Conservation (phyloP, 2,797 vertebrate genomes). For the Perodicticus potto region DNA sequence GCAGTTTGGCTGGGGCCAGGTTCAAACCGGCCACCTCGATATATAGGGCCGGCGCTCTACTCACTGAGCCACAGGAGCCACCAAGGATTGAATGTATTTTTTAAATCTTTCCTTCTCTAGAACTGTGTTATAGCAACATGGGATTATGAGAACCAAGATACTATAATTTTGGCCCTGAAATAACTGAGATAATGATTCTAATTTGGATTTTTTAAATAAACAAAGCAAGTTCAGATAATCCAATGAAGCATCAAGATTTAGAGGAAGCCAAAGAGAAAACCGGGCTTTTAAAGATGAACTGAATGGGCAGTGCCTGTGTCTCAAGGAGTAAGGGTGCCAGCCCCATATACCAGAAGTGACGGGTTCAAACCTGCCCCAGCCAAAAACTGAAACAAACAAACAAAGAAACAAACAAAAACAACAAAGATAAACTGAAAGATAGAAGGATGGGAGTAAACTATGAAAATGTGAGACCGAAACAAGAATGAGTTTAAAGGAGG, state of each 20-base stretch:
- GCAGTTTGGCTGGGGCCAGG: too few species aligned
- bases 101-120: neutral
- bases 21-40: too few species aligned
- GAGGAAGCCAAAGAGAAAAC: neutral
- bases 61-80: too few species aligned
- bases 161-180: neutral
- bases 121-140: neutral
- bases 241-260: neutral
- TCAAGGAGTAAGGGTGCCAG: too few species aligned
- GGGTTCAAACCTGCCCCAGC: too few species aligned
- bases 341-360: too few species aligned
- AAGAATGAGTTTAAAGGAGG: neutral
- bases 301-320: neutral
- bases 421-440: neutral
- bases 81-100: neutral
- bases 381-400: too few species aligned
- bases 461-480: neutral
- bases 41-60: too few species aligned
- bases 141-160: neutral
- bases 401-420: too few species aligned
- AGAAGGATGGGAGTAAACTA: neutral
- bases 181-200: neutral
- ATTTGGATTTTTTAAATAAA: neutral
- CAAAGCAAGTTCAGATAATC: slow-evolving; percentile 2
- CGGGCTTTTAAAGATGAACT: neutral